Conservation (phyloP, 2,113 vertebrate genomes). For the Pionites leucogaster region DNA sequence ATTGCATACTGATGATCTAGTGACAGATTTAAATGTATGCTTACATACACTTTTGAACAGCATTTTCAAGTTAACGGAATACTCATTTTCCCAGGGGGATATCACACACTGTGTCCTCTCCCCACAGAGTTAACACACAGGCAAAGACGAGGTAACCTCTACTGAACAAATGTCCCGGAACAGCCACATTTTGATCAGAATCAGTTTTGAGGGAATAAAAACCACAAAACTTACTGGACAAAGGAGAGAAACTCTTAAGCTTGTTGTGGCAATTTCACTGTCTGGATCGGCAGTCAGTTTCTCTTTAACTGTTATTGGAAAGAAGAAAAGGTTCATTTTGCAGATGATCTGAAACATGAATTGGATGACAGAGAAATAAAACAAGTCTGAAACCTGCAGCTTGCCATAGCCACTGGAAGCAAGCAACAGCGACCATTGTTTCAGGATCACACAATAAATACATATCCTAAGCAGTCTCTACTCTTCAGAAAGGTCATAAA, state of each 20-base stretch:
- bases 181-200: not conserved
- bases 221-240: slow-evolving; percentile 89
- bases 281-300: slow-evolving; percentile 98
- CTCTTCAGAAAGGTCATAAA: not conserved
- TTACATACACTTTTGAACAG: not conserved
- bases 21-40: not conserved
- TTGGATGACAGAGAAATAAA: not conserved
- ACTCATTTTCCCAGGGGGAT: not conserved
- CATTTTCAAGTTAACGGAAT: not conserved
- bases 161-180: not conserved
- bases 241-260: slow-evolving; percentile 95
- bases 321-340: slow-evolving; percentile 23
- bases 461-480: not conserved
- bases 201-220: not conserved
- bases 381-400: not conserved
- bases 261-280: slow-evolving; percentile 99
- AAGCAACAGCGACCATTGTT: not conserved
- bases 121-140: not conserved
- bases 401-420: not conserved
- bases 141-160: not conserved
- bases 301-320: slow-evolving; percentile 89
- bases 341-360: not conserved
- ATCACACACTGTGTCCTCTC: not conserved
- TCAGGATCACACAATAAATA: not conserved
- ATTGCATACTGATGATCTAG: not conserved